These are phyloP conservation scores for Podilymbus podiceps DNA, from an alignment of 2,113 vertebrate genomes.

Conservation along the genomic window DNA sequence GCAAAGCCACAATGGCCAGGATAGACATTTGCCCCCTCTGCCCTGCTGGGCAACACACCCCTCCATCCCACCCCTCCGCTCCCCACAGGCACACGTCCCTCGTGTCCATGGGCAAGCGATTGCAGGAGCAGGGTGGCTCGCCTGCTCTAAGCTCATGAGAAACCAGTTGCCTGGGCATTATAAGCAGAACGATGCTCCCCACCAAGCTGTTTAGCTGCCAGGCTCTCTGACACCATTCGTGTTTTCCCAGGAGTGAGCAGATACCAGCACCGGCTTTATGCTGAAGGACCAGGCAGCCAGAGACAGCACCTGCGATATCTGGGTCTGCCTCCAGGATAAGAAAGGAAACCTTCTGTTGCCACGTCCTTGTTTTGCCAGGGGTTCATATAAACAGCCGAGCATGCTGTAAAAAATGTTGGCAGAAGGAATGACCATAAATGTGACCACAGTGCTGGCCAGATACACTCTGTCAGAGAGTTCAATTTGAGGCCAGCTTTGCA, in stretches of 20 bases:
- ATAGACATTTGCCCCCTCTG: neutral
- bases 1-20: neutral
- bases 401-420: neutral
- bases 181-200: neutral
- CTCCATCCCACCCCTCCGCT: neutral
- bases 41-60: neutral
- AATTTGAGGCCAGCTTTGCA: neutral
- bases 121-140: neutral
- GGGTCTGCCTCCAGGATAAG: neutral
- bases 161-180: neutral
- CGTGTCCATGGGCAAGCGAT: fast-evolving
- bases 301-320: neutral
- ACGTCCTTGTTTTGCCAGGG: neutral
- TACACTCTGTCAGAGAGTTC: neutral
- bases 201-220: neutral
- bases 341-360: neutral
- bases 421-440: neutral
- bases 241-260: neutral
- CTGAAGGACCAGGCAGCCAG: neutral
- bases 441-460: neutral
- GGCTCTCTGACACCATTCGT: neutral
- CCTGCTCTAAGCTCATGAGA: neutral
- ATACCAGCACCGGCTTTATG: neutral
- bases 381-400: neutral
- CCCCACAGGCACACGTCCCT: fast-evolving